Base-by-base conservation (phyloP, 2,113 vertebrate species). In the Pavo muticus region DNA sequence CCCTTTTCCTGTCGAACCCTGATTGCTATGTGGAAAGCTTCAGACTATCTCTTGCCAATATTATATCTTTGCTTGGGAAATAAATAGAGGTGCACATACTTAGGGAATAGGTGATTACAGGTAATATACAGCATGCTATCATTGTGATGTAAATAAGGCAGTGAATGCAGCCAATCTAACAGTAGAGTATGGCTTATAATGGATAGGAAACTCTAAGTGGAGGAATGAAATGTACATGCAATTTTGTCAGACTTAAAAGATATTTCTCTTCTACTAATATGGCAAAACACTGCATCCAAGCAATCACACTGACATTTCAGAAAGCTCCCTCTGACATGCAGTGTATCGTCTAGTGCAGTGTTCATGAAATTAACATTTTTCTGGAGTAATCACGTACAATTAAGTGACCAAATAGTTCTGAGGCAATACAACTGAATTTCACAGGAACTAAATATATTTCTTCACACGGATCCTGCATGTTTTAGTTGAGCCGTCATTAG, bases 401-500 rank as follows among this genome's bases (percentile, higher is more conserved):
- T 98, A 97, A 97, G 96, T 98, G 97, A 96, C 96, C 98, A 97
- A 97, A 96, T 97, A 91, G 59, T 98, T 98, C 96, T 97, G 96
- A 96, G 95, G 96, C 97, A 98, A 96, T 94, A 97, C 95, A 98
- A 98, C 95, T 96, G 91, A 96, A 97, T 98, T 97, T 97, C 96
- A 97, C 93, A 96, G 93, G 94, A 97, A 97, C 96, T 97, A 97
- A 97, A 97, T 98, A 95, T 97, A 96, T 98, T 98, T 97, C 96
- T 97, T 97, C 94, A 96, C 95, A 97, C 95, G 89, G 97, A 98
- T 98, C 98, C 96, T 98, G 97, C 96, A 67, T 98, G 97, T 98
- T 98, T 98, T 97, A 98, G 97, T 98, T 81, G 82, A 97, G 97
- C 94, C 98, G 97, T 98, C 98, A 98, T 98, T 98, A 98, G 97